Base-by-base conservation (phyloP, 1,140 invertebrate species). In the Drosophila arizonae region DNA sequence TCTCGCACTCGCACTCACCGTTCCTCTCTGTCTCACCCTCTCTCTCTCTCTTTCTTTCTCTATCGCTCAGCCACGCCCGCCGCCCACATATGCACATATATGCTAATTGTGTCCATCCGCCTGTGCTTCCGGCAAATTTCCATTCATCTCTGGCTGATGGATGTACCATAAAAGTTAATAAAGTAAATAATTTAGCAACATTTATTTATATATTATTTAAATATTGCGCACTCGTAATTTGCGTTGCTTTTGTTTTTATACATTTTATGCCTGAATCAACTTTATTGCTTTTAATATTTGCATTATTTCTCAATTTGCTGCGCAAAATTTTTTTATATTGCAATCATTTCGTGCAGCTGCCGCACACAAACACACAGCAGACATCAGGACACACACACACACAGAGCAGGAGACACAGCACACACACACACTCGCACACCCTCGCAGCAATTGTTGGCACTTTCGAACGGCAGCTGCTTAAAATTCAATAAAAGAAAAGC, bases 261-360 rank as follows among this genome's bases (percentile, higher is more conserved):
- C 8, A 45, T 67, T 24, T 26, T 60, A 69, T 67, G 63, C 21
- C 39, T 33, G 56, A 57, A 28, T 56, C 52, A 63, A 65, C 52
- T 74, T 87, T 84, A 88, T 88, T 68, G 73, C 76, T 65, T 50
- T 70, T 74, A 67, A 84, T 88, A 87, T 88, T 84, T 87, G 76
- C 84, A 89, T 87, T 87, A 87, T 87, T 80, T 88, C 84, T 87
- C 84, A 87, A 88, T 87, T 84, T 88, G 13, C 63, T 63, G 65
- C 62, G 64, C 45, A 70, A 68, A 66, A 66, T 78, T 46, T 71
- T 50, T 86, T 79, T 76, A 78, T 78, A 81, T 87, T 77, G 72
- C 72, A 72, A 57, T 71, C 77, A 80, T 88, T 87, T 68, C 56
- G 46, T 58, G 66, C 84, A 87, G 84, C 84, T 87, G 84, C 62